phyloP scores from a whole-genome alignment of 2,888 invertebrate species.

The Epicampocera succincta region DNA sequence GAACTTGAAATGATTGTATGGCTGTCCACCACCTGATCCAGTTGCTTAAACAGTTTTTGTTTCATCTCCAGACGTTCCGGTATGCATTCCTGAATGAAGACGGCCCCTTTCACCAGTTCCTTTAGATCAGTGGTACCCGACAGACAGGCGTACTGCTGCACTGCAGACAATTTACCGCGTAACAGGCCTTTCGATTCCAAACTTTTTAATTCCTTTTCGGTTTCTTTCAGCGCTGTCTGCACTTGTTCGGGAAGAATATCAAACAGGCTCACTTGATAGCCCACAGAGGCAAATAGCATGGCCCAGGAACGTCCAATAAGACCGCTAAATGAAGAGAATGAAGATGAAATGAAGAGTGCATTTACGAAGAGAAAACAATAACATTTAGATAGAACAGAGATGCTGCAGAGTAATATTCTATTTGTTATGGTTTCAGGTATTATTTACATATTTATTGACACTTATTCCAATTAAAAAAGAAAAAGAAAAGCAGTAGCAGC shows the following conservation, averaged over 20 bases:
- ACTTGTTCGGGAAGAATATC: constrained; percentile 91
- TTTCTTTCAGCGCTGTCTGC: constrained; percentile 87
- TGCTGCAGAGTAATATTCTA: too few relatives aligned
- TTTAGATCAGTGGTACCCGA: constrained; percentile 87
- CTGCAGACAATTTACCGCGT: constrained; percentile 88
- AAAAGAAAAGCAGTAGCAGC: too few relatives aligned
- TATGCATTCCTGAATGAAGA: constrained; percentile 95
- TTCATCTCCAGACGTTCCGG: constrained; percentile 95
- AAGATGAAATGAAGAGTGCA: constrained; percentile 5
- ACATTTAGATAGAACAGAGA: too few relatives aligned
- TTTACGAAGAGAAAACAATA: too few relatives aligned
- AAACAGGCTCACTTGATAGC: constrained; percentile 93
- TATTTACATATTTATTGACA: too few relatives aligned
- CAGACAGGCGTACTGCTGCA: constrained; percentile 89
- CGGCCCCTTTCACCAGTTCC: constrained; percentile 88
- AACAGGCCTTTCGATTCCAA: constrained; percentile 88
- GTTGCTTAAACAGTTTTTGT: constrained; percentile 87
- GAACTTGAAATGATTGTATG: constrained; percentile 94
- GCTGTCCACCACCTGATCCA: constrained; percentile 90
- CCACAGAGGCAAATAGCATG: constrained; percentile 96
- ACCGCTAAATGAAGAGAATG: constrained; percentile 87
- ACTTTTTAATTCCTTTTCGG: constrained; percentile 87
- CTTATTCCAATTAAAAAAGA: too few relatives aligned
- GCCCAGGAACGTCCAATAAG: constrained; percentile 98
- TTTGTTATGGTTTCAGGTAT: too few relatives aligned